phyloP scores from a whole-genome alignment of 2,888 invertebrate species.

The Taenaris catops region DNA sequence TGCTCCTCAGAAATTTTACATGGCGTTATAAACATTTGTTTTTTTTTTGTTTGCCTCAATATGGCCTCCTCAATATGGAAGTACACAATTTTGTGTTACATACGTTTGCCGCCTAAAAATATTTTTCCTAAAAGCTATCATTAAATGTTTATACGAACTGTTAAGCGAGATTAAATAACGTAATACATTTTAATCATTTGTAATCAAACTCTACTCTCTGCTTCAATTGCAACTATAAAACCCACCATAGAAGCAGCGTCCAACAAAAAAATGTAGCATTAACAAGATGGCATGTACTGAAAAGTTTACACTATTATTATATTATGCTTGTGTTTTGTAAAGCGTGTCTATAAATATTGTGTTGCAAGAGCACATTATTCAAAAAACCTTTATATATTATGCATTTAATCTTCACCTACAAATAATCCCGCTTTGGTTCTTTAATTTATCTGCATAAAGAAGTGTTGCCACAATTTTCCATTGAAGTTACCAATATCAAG shows the following conservation, averaged over 20 bases:
- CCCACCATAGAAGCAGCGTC: slow-evolving; percentile 79
- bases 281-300: slow-evolving; percentile 17
- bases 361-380: background rate
- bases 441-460: no score
- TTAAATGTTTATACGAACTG: slow-evolving; percentile 26
- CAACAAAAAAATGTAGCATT: slow-evolving; percentile 52
- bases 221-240: slow-evolving; percentile 72
- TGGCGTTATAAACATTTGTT: slow-evolving; percentile 15
- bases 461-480: no score
- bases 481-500: no score
- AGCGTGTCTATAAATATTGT: background rate
- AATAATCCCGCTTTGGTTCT: no score
- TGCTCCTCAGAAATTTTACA: slow-evolving; percentile 18
- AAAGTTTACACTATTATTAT: slow-evolving; percentile 3
- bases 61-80: slow-evolving; percentile 57
- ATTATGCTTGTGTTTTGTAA: slow-evolving; percentile 1
- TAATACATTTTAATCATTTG: slow-evolving; percentile 59
- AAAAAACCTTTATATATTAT: background rate
- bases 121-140: slow-evolving; percentile 48
- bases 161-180: slow-evolving; percentile 21
- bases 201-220: slow-evolving; percentile 81
- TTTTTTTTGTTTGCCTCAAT: no score
- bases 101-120: slow-evolving; percentile 22
- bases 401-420: no score
- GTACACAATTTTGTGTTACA: slow-evolving; percentile 46